These are phyloP conservation scores for Crenichthys baileyi DNA, from an alignment of 2,797 vertebrate species.

Conservation along the genomic window DNA sequence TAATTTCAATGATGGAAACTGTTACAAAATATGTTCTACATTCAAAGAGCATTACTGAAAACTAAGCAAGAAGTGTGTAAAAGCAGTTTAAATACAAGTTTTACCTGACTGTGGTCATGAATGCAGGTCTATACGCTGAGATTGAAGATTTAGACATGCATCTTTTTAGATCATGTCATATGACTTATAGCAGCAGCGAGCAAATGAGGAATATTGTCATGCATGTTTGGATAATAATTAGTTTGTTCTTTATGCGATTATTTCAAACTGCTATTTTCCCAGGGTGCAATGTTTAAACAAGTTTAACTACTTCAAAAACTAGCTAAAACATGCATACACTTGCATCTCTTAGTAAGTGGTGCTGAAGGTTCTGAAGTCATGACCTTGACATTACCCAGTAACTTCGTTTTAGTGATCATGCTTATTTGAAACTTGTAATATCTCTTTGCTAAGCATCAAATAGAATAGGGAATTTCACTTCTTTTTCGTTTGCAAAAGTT, in stretches of 20 bases:
- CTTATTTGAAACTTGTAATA: neutral
- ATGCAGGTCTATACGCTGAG: neutral
- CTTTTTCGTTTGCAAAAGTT: no score
- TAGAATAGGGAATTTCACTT: no score
- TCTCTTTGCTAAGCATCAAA: neutral
- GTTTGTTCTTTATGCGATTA: neutral
- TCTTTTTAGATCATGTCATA: neutral
- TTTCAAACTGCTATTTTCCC: neutral
- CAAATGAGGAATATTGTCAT: neutral
- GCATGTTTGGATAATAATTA: neutral
- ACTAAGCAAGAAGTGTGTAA: slow-evolving; percentile 38
- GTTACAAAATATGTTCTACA: slow-evolving; percentile 30
- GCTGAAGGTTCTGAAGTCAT: no score
- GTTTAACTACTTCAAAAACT: neutral
- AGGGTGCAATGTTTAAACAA: neutral
- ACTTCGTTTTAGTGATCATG: neutral
- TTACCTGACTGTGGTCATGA: slow-evolving; percentile 19
- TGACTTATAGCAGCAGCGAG: neutral
- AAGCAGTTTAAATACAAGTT: slow-evolving; percentile 29
- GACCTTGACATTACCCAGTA: neutral
- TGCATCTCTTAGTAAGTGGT: neutral
- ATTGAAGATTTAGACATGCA: neutral
- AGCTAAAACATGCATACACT: neutral
- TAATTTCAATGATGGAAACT: slow-evolving; percentile 18
- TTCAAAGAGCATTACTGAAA: slow-evolving; percentile 17